Evolutionary conservation across 2,797 vertebrate species (phyloP), one percentile per base, ranked within the genome.

Genomic region (Garrulus glandarius): DNA sequence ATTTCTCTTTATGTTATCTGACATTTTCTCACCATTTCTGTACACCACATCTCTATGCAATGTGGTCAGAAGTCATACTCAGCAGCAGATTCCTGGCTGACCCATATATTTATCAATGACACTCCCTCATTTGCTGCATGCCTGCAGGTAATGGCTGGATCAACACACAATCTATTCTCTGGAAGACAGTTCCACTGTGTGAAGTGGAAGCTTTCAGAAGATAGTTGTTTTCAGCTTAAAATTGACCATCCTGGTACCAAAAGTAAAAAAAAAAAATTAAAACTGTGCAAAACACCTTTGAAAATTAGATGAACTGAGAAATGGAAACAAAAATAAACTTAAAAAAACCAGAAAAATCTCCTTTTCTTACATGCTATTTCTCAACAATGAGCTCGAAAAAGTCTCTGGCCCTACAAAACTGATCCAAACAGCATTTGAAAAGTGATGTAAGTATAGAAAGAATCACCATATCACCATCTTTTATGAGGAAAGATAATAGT

Each of bases 291-390:
- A 87, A 59, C 7, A 70, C 8, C 11, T 36, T 14, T 30, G 19
- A 67, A 86, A 90, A 39, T 19, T 8, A 60, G 21, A 57, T 36
- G 5, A 36, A 53, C 8, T 12, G 23, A 79, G 15, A 91, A 84
- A 63, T 12, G 4, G 23, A 64, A 76, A 76, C 3, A 61, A 85
- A 59, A 74, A 24, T 12, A 36, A 26, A 17, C 15, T 27, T 2
- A 24, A 14, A 32, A 49, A 27, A 11, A 15, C 0, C 0, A 0
- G 5, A 60, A 27, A 80, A 49, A 56, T 59, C 19, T 67, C 16
- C 4, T 69, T 90, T 57, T 36, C 32, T 65, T 79, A 32, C 11
- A 20, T 13, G 12, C 8, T 46, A 6, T 50, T 75, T 82, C 64
- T 60, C 15, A 57, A 43, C 13, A 46, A 65, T 1, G 2, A 80